phyloP scores from a whole-genome alignment of 2,888 invertebrate genomes.

The Nephrotoma guestfalica region DNA sequence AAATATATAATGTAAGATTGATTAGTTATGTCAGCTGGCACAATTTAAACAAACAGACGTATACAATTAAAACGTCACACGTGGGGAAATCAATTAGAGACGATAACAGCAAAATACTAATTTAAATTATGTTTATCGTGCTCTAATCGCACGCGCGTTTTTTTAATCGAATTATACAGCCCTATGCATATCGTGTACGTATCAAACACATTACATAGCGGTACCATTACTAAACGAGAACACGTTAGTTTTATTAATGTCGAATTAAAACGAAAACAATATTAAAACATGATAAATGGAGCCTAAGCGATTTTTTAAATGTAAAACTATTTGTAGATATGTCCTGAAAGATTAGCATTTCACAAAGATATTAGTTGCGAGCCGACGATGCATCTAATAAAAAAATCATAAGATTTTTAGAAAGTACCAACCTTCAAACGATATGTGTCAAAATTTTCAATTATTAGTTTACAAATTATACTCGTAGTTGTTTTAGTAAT shows the following conservation, averaged over 20 bases:
- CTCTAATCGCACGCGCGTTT: not conserved
- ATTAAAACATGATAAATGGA: too few relatives aligned
- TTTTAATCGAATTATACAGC: not conserved
- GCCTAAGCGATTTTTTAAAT: too few relatives aligned
- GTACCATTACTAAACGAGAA: not conserved
- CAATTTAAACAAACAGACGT: not conserved
- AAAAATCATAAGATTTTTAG: too few relatives aligned
- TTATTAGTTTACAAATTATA: too few relatives aligned
- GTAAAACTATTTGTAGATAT: too few relatives aligned
- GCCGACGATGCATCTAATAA: too few relatives aligned
- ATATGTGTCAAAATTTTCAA: too few relatives aligned
- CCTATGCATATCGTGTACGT: not conserved
- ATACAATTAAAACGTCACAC: not conserved
- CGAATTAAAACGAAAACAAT: not conserved
- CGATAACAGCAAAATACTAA: not conserved
- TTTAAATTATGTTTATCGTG: not conserved
- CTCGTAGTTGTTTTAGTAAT: too few relatives aligned
- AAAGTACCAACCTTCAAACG: too few relatives aligned
- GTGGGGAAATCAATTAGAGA: not conserved
- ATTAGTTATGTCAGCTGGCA: not conserved
- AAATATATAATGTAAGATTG: not conserved
- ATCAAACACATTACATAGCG: not conserved
- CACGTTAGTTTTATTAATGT: not conserved
- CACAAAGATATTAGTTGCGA: too few relatives aligned
- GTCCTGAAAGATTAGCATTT: too few relatives aligned